A percentile compares a stretch with the other conserved stretches of the same genome.
phyloP scores from a whole-genome alignment of 2,113 vertebrate species.

The Sisor rabdophorus region DNA sequence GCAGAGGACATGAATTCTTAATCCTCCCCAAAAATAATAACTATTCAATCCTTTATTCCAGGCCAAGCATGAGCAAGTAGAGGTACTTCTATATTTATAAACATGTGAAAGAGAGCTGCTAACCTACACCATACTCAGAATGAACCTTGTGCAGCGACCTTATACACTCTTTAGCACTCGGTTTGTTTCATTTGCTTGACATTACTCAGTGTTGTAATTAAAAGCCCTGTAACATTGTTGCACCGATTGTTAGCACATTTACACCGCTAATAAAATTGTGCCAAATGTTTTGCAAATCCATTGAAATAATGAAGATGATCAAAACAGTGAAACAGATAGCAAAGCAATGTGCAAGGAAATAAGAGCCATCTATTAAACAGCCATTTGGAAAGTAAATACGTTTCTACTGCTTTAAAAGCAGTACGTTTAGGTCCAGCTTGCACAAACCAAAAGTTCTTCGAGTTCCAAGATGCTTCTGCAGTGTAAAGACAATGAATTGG shows the following conservation, averaged over 20 bases:
- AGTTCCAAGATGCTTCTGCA: constrained; percentile 63
- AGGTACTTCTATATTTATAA: constrained; percentile 47
- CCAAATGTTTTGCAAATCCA: constrained; percentile 54
- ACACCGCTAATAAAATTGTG: constrained; percentile 47
- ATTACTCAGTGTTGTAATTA: constrained; percentile 53
- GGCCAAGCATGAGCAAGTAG: constrained; percentile 57
- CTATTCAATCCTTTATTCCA: constrained; percentile 71
- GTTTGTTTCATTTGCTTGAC: constrained; percentile 56
- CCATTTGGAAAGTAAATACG: constrained; percentile 41
- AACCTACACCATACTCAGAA: constrained; percentile 34
- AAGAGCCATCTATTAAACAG: constrained; percentile 41
- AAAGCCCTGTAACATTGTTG: constrained; percentile 47
- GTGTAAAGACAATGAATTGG: constrained; percentile 62
- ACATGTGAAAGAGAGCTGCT: constrained; percentile 40
- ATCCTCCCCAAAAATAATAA: constrained; percentile 72
- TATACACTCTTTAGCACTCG: constrained; percentile 37
- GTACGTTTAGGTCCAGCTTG: constrained; percentile 52
- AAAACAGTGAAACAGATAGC: constrained; percentile 41
- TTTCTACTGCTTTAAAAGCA: constrained; percentile 58
- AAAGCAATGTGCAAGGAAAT: constrained; percentile 15
- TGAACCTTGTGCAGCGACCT: constrained; percentile 36
- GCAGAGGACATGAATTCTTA: constrained; percentile 69
- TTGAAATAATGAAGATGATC: constrained; percentile 52
- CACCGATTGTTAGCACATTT: constrained; percentile 51
- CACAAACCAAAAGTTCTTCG: constrained; percentile 53